Percentiles rank a stretch among this genome's conserved stretches.
These are phyloP conservation scores for Anneissia japonica DNA, from an alignment of 35 echinoderm and acorn worm species.

Conservation along the genomic window DNA sequence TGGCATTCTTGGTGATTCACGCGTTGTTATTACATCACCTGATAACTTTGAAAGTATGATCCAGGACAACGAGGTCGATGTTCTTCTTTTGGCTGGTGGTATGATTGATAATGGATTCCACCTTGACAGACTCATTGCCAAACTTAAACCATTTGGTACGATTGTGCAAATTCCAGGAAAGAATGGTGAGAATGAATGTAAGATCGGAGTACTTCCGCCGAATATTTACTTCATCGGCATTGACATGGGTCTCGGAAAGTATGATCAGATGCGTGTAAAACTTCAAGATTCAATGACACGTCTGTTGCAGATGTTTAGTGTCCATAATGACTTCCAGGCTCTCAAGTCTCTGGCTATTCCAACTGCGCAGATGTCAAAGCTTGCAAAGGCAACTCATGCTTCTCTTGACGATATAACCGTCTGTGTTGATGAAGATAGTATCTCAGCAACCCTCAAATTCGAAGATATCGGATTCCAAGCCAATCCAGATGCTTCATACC, in stretches of 20 bases:
- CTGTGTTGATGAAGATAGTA: conserved; percentile 73
- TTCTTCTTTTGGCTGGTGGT: conserved; percentile 85
- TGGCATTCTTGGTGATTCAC: conserved; percentile 84
- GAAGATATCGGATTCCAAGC: conserved; percentile 77
- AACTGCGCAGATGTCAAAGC: conserved; percentile 85
- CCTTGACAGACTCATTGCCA: conserved; percentile 64
- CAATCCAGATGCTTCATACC: conserved; percentile 65
- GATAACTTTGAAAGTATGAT: conserved; percentile 87
- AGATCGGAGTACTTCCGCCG: conserved; percentile 54
- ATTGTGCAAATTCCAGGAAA: conserved; percentile 84
- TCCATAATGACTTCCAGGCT: conserved; percentile 90
- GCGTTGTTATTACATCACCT: conserved; percentile 79
- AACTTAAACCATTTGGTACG: conserved; percentile 76
- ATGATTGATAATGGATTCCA: conserved; percentile 69
- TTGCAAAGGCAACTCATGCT: conserved; percentile 69
- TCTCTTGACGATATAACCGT: conserved; percentile 71
- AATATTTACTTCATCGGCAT: conserved; percentile 87
- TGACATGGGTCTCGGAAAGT: conserved; percentile 81
- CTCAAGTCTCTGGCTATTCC: conserved; percentile 80
- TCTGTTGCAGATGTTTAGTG: conserved; percentile 81
- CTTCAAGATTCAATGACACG: conserved; percentile 88
- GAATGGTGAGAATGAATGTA: conserved; percentile 49
- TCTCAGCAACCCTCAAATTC: conserved; percentile 82
- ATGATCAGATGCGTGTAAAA: conserved; percentile 66
- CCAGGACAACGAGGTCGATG: conserved; percentile 84